Evolutionary conservation across 1,140 invertebrate genomes (phyloP), one percentile per base, ranked within the genome.

Genomic region (Monochamus saltuarius): DNA sequence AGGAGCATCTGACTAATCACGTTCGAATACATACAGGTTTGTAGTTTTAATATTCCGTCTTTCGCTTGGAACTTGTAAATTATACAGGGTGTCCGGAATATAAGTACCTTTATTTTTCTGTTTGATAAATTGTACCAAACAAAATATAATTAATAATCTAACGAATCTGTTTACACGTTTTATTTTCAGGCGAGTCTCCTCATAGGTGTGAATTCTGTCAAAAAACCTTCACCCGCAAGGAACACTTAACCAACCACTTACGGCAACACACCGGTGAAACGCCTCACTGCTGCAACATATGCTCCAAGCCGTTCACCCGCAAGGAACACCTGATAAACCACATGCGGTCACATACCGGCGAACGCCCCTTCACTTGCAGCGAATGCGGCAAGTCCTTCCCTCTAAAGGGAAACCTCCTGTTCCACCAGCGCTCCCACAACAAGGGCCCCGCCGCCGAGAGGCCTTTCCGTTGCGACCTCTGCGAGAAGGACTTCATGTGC

Each of bases 401-500:
- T 0, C 75, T 92, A 38, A 93, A 92, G 77, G 90, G 72, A 17
- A 70, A 98, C 73, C 81, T 98, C 35, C 80, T 97, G 14, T 97
- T 97, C 77, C 96, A 98, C 78, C 94, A 97, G 79, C 83, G 95
- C 38, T 98, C 95, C 34, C 97, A 99, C 79, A 90, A 90, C 70
- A 91, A 91, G 73, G 87, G 86, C 19, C 83, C 84, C 61, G 90
- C 90, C 29, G 89, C 92, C 61, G 91, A 96, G 72, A 80, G 95
- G 56, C 94, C 95, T 0, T 98, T 94, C 79, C 84, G 90, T 29
- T 99, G 97, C 77, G 95, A 98, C 68, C 84, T 98, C 43, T 99
- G 97, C 73, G 90, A 92, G 22, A 99, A 99, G 78, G 92, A 95
- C 67, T 99, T 99, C 80, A 89, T 97, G 78, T 90, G 95, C 75